Evolutionary conservation across 1,140 invertebrate genomes (phyloP).

Genomic region (Trichomalopsis sarcophagae): DNA sequence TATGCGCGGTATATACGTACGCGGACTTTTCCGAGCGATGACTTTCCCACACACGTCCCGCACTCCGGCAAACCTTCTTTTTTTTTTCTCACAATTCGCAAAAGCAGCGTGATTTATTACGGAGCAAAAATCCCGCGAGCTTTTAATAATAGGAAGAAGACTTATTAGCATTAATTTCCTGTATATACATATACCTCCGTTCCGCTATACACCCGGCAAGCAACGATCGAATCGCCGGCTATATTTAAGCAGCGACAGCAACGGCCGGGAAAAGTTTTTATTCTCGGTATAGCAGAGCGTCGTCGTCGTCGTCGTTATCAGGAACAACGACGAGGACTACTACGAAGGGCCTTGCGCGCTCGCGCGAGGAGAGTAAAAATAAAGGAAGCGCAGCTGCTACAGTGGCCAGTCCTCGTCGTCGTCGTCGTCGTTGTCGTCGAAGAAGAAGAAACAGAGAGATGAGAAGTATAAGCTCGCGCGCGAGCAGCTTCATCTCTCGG

Average conservation of each 20-base stretch:
- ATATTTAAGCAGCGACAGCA: constrained; percentile 2
- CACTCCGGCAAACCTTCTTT: background rate
- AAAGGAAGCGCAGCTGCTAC: background rate
- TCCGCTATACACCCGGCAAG: background rate
- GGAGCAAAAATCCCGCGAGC: background rate
- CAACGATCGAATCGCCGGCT: constrained; percentile 13
- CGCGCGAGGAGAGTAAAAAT: background rate
- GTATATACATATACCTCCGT: background rate
- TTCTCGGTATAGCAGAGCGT: background rate
- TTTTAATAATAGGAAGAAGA: background rate
- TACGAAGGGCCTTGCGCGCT: background rate
- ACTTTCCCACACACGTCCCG: constrained; percentile 57
- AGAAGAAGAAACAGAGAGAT: constrained; percentile 32
- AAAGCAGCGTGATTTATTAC: too few species aligned
- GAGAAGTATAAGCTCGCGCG: constrained; percentile 37
- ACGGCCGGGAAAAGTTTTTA: constrained; percentile 13
- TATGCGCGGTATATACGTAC: background rate
- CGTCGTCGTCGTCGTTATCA: background rate
- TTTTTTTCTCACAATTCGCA: background rate
- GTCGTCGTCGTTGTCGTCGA: too few species aligned
- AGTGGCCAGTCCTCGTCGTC: too few species aligned
- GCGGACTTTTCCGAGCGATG: constrained; percentile 29
- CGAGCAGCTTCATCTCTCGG: constrained; percentile 59
- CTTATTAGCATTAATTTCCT: constrained; percentile 1
- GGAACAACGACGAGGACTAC: background rate